Conservation (phyloP, 2,797 vertebrate species). For the Aeoliscus strigatus region DNA sequence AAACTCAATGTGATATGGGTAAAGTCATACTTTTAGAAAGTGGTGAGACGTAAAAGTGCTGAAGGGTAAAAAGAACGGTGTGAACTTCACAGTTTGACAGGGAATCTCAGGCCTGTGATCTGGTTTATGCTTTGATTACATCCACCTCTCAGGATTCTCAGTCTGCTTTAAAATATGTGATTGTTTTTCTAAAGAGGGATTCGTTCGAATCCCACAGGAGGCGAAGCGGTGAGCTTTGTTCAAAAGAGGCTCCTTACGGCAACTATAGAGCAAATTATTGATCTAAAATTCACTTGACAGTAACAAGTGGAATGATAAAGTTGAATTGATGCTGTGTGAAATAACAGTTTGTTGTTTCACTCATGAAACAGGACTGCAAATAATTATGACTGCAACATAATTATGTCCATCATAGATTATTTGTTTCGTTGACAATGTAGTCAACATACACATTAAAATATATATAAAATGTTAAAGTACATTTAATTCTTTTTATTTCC, state of each 20-base stretch:
- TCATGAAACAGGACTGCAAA: too few species aligned
- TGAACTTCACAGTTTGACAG: slow-evolving; percentile 11
- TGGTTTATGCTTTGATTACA: slow-evolving; percentile 17
- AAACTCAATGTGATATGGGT: slow-evolving; percentile 12
- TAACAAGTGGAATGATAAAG: too few species aligned
- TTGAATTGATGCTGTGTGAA: too few species aligned
- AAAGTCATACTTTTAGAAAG: slow-evolving; percentile 11
- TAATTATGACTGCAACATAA: too few species aligned
- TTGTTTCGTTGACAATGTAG: too few species aligned
- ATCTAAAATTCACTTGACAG: slow-evolving; percentile 13
- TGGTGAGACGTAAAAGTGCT: slow-evolving; percentile 10
- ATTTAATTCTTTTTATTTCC: too few species aligned
- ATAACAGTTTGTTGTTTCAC: too few species aligned
- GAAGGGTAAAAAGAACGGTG: slow-evolving; percentile 1
- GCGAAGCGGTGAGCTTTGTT: slow-evolving; percentile 1
- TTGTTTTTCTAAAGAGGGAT: slow-evolving; percentile 21
- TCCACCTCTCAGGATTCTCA: slow-evolving; percentile 10
- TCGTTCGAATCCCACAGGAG: slow-evolving; percentile 14
- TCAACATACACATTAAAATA: too few species aligned
- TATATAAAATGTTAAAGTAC: too few species aligned
- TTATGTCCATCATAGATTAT: too few species aligned
- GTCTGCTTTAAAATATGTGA: slow-evolving; percentile 15
- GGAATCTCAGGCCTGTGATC: slow-evolving; percentile 15
- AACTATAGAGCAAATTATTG: slow-evolving; percentile 5
- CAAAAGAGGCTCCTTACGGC: slow-evolving; percentile 2